Base-by-base conservation (phyloP, 2,797 vertebrate genomes). In the Hirundo rustica region DNA sequence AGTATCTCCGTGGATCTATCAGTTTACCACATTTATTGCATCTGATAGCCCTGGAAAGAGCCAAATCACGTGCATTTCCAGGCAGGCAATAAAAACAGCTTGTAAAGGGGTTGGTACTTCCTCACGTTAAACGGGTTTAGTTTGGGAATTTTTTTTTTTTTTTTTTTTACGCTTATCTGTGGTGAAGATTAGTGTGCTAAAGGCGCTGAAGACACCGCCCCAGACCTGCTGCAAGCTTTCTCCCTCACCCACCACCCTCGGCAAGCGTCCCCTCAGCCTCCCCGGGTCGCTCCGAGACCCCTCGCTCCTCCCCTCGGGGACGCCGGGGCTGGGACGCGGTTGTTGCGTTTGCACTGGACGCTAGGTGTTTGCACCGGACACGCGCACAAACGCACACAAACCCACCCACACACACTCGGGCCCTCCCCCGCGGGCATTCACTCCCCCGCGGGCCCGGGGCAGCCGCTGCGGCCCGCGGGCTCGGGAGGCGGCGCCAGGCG, bases 311-410 rank as follows among this genome's bases (percentile, higher is more conserved):
- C 53, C 54, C 10, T 5, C 4, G 5, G 42, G 50, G 19, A 7
- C 6, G 4, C 5, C 38, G 4, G 65, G 42, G n/a, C 42, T 1
- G 48, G n/a, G 53, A 11, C 8, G 23, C 4, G 4, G 3, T 2
- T 1, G 30, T 5, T 4, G 40, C 1, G 17, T 27, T 34, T 9
- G 23, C 5, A 4, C 30, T 0, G 45, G 21, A 6, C 11, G 1
- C 16, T 0, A 7, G 11, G 4, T 0, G 32, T 38, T 38, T 38
- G 36, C 36, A 10, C 36, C 38, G 36, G 36, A 38, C 36, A 57
- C 2, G 6, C 22, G 32, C 13, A 16, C 8, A 34, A 19, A 62
- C 1, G 15, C 16, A 11, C 5, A 44, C 30, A 44, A 4, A 15
- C 5, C 25, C 47, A 50, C 50, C 10, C 26, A 8, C 19, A 4